Conservation (phyloP, 2,888 invertebrate genomes). For the Parthenolecanium corni region DNA sequence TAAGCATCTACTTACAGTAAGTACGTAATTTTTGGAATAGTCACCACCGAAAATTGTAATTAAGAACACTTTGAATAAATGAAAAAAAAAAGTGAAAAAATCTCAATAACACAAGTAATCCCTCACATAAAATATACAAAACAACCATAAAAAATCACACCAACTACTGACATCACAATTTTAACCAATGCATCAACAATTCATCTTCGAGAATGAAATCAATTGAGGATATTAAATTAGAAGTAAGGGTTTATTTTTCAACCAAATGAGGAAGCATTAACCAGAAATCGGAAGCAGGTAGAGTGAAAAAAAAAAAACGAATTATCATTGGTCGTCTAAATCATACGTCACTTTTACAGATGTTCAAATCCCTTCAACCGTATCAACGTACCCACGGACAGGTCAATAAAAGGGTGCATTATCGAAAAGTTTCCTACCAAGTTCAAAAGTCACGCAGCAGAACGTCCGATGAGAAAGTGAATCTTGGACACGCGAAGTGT, state of each 20-base stretch:
- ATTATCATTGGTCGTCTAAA: slow-evolving; percentile 17
- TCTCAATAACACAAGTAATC: too few species aligned
- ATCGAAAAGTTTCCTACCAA: slow-evolving; percentile 1
- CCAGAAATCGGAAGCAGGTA: slow-evolving; percentile 22
- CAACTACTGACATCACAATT: too few species aligned
- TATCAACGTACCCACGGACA: slow-evolving; percentile 4
- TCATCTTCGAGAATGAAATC: too few species aligned
- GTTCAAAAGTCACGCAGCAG: slow-evolving; percentile 11
- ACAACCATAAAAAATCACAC: neutral
- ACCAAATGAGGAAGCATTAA: neutral
- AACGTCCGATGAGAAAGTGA: slow-evolving; percentile 12
- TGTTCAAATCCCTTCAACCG: slow-evolving; percentile 20
- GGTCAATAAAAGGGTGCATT: slow-evolving; percentile 1
- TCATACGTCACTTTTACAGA: slow-evolving; percentile 16
- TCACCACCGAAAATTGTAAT: too few species aligned
- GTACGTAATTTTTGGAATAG: too few species aligned
- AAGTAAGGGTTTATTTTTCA: neutral
- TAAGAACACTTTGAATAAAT: too few species aligned
- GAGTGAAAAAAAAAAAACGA: slow-evolving; percentile 1
- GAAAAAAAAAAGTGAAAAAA: too few species aligned
- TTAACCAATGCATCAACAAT: too few species aligned
- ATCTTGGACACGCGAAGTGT: slow-evolving; percentile 7
- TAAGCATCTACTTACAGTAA: too few species aligned
- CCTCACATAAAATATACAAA: too few species aligned
- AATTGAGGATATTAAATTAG: neutral